phyloP scores from a whole-genome alignment of 2,113 vertebrate species.

The Tenebrosternarchus preto region DNA sequence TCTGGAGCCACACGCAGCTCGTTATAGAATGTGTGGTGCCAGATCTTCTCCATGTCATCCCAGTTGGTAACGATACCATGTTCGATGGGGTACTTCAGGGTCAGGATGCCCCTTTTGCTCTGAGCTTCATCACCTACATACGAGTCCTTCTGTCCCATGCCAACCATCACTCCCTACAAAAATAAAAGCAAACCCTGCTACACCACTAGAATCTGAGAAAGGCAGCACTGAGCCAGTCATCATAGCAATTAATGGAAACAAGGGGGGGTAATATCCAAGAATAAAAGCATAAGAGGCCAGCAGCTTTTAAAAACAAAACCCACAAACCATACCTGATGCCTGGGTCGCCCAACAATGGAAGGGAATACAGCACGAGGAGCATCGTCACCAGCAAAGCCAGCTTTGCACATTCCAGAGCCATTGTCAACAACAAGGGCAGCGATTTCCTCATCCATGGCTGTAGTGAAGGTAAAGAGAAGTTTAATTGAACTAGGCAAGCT shows the following conservation, averaged over 20 bases:
- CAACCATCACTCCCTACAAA: slow-evolving; percentile 94
- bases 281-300: no score
- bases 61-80: slow-evolving; percentile 97
- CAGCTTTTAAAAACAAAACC: no score
- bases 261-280: no score
- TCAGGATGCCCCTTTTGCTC: slow-evolving; percentile 98
- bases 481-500: neutral
- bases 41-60: slow-evolving; percentile 99
- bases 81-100: slow-evolving; percentile 96
- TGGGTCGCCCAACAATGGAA: slow-evolving; percentile 76
- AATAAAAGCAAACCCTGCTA: neutral
- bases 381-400: slow-evolving; percentile 77
- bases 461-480: neutral
- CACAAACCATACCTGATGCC: slow-evolving; percentile 73
- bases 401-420: slow-evolving; percentile 79
- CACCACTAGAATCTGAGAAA: neutral
- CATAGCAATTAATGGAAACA: no score
- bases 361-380: slow-evolving; percentile 75
- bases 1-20: slow-evolving; percentile 96
- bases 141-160: slow-evolving; percentile 98
- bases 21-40: slow-evolving; percentile 99
- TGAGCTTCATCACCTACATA: slow-evolving; percentile 98
- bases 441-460: slow-evolving; percentile 88
- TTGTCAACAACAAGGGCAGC: slow-evolving; percentile 78
- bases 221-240: no score